Base-by-base conservation (phyloP, 2,888 invertebrate species). In the Pomacea canaliculata region DNA sequence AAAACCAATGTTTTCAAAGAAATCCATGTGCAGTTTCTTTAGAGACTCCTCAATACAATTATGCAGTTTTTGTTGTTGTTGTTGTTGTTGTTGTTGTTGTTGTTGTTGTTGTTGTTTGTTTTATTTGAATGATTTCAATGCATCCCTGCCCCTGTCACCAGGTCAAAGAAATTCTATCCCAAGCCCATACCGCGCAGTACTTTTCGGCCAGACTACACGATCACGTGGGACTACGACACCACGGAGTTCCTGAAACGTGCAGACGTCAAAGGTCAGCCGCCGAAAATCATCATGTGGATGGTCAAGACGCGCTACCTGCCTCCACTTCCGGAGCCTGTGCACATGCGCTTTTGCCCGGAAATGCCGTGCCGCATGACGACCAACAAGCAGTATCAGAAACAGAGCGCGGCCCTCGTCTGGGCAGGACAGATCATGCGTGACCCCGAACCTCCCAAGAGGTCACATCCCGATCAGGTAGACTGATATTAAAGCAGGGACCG, bases 311-410 rank as follows among this genome's bases (percentile, higher is more conserved):
- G 68, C 12, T 73, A 73, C 68, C 59, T 65, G 46, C 68, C 60
- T 12, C 73, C 73, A 2, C 73, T 73, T 73, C 73, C 73, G 68
- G 73, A 73, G 23, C 73, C 73, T 18, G 73, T 73, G 73, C 73
- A 59, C 73, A 48, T 73, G 73, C 73, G 73, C 46, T 37, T 73
- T 37, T 73, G 73, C 68, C 73, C 73, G 73, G 73, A 73, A 73
- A 73, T 73, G 73, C 73, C 73, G 46, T 73, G 73, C n/a, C 73
- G 56, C 1, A 65, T 73, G 73, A 73, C 73, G 59, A 73, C 73
- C 67, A 73, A 73, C 37, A 18, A 59, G 67, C 7, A 10, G 13
- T 68, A 68, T 60, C 56, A 51, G 60, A 37, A 67, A 4, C 16
- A 73, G 18, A 73, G 73, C 60, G 65, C 73, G 18, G 73, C 73